Percentiles rank a stretch among this genome's conserved stretches.
Evolutionary conservation across 2,888 invertebrate genomes (phyloP).

Genomic region (Tetropium fuscum): DNA sequence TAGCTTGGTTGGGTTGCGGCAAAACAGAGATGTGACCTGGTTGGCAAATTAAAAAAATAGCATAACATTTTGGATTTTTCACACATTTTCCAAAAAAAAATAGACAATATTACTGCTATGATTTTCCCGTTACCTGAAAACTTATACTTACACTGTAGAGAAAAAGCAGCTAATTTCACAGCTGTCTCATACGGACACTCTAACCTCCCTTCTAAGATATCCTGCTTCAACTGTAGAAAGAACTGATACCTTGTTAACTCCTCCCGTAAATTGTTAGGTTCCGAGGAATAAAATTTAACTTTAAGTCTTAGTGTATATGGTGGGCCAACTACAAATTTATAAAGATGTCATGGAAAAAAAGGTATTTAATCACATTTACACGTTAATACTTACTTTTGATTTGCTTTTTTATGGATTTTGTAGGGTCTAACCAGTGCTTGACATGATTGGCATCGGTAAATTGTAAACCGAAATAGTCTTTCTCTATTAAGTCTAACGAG

Average conservation of each 20-base stretch:
- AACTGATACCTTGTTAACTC: slow-evolving; percentile 98
- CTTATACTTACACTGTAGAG: slow-evolving; percentile 94
- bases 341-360: slow-evolving; percentile 40
- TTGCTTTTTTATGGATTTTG: slow-evolving; percentile 98
- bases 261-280: slow-evolving; percentile 96
- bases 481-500: slow-evolving; percentile 96
- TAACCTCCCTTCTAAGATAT: slow-evolving; percentile 90
- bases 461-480: slow-evolving; percentile 99
- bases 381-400: slow-evolving; percentile 91
- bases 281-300: slow-evolving; percentile 99
- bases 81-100: no score
- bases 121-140: no score
- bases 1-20: no score
- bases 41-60: no score
- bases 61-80: no score
- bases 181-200: slow-evolving; percentile 90
- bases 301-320: slow-evolving; percentile 95
- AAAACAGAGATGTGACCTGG: no score
- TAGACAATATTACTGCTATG: no score
- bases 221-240: slow-evolving; percentile 96
- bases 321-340: slow-evolving; percentile 83
- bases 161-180: slow-evolving; percentile 90
- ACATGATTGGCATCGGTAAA: slow-evolving; percentile 98
- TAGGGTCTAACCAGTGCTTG: slow-evolving; percentile 99
- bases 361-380: neutral